Evolutionary conservation across 1,140 invertebrate species (phyloP).

Genomic region (Physella acuta): DNA sequence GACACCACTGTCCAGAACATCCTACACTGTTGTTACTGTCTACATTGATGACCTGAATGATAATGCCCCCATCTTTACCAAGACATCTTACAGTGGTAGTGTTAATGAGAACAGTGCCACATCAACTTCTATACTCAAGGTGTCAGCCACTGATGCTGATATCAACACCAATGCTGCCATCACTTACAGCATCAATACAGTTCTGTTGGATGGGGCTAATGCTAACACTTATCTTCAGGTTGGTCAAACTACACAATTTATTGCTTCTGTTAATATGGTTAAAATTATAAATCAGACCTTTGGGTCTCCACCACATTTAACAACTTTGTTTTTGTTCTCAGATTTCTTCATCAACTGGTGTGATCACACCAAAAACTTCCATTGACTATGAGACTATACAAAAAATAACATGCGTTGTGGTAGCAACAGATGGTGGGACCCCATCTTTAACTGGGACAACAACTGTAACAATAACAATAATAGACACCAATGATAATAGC

Average conservation of each 20-base stretch:
- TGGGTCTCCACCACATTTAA: no score
- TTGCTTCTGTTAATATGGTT: background rate
- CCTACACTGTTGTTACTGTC: conserved; percentile 39
- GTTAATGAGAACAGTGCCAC: conserved; percentile 86
- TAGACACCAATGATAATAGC: conserved; percentile 74
- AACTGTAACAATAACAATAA: conserved; percentile 75
- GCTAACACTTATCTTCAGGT: conserved; percentile 69
- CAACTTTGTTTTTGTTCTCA: no score
- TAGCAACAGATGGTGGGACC: conserved; percentile 86
- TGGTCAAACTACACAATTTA: conserved; percentile 64
- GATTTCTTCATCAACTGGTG: conserved; percentile 73
- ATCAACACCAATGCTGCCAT: conserved; percentile 40
- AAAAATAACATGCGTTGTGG: conserved; percentile 78
- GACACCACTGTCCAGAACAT: conserved; percentile 25
- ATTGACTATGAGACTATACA: conserved; percentile 82
- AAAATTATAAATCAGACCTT: no score
- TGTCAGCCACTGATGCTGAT: conserved; percentile 66
- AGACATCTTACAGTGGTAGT: conserved; percentile 62
- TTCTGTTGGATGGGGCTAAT: conserved; percentile 54
- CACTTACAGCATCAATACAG: conserved; percentile 79
- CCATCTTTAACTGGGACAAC: conserved; percentile 83
- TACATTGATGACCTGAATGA: conserved; percentile 51
- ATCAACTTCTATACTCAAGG: conserved; percentile 79
- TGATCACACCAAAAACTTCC: conserved; percentile 64
- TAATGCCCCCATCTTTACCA: conserved; percentile 57